Conservation (phyloP, 1,140 invertebrate genomes). For the Zaprionus vittiger region DNA sequence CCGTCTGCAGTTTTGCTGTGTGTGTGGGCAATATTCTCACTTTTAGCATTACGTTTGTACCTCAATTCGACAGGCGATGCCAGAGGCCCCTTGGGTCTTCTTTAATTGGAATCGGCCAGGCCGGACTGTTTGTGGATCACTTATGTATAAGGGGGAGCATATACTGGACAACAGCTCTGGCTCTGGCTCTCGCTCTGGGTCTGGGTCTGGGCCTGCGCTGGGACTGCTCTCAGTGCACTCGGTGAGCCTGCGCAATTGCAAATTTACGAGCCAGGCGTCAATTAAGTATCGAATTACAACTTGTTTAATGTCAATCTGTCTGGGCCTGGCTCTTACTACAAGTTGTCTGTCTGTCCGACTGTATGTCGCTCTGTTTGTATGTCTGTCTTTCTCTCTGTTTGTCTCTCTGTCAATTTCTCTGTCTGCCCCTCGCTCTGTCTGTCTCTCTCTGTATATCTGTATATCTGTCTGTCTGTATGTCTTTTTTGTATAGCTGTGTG, state of each 20-base stretch:
- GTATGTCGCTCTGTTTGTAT: slow-evolving; percentile 25
- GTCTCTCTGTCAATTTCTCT: slow-evolving; percentile 27
- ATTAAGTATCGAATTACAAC: slow-evolving; percentile 85
- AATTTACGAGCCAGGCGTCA: slow-evolving; percentile 84
- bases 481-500: too few relatives aligned
- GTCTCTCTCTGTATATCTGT: slow-evolving; percentile 25
- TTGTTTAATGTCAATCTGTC: slow-evolving; percentile 84
- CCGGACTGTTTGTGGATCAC: slow-evolving; percentile 24
- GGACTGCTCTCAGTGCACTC: slow-evolving; percentile 9
- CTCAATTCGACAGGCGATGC: slow-evolving; percentile 76
- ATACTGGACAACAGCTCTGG: too few relatives aligned
- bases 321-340: slow-evolving; percentile 50
- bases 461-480: not conserved
- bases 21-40: slow-evolving; percentile 52
- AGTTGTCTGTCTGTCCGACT: slow-evolving; percentile 41
- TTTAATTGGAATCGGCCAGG: slow-evolving; percentile 73
- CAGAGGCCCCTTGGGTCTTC: slow-evolving; percentile 74
- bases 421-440: slow-evolving; percentile 16
- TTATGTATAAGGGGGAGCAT: not conserved
- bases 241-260: slow-evolving; percentile 69
- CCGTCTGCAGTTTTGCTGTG: slow-evolving; percentile 30
- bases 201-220: slow-evolving; percentile 13
- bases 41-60: slow-evolving; percentile 71
- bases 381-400: slow-evolving; percentile 30
- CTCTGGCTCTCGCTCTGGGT: not conserved